A percentile compares a stretch with the other conserved stretches of the same genome.
These are phyloP conservation scores for Lepidurus apus DNA, from an alignment of 1,140 invertebrate genomes.

Conservation along the genomic window DNA sequence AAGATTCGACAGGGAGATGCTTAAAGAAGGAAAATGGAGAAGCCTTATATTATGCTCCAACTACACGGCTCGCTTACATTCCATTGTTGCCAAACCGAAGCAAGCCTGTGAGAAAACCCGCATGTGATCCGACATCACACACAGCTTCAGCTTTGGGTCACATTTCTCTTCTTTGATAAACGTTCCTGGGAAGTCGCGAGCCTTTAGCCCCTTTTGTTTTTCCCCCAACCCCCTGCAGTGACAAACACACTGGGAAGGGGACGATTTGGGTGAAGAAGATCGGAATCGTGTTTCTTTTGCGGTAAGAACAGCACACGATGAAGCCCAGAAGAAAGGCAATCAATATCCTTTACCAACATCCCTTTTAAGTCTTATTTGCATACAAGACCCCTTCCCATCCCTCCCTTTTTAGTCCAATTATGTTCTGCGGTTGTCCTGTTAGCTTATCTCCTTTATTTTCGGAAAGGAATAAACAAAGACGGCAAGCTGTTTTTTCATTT, in stretches of 20 bases:
- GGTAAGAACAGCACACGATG: neutral
- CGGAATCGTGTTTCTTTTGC: neutral
- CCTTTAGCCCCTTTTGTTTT: neutral
- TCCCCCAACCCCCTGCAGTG: neutral
- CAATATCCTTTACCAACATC: neutral
- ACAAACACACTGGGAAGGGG: neutral
- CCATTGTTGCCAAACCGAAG: too few relatives aligned
- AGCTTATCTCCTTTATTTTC: slow-evolving; percentile 19
- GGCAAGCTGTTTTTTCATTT: neutral
- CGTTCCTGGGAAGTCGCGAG: neutral
- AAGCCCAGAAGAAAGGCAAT: neutral
- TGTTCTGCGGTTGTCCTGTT: slow-evolving; percentile 1
- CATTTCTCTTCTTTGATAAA: neutral
- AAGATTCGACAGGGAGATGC: neutral
- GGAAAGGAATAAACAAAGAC: slow-evolving; percentile 23
- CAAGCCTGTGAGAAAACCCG: neutral
- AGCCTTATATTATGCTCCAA: neutral
- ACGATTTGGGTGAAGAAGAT: neutral
- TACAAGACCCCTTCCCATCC: neutral
- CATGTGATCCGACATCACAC: neutral
- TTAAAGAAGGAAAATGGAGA: neutral
- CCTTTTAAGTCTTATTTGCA: neutral
- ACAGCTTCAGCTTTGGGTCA: neutral
- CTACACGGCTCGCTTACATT: neutral
- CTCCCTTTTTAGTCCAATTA: neutral